These are phyloP conservation scores for Corapipo altera DNA, from an alignment of 2,113 vertebrate genomes.

Conservation along the genomic window DNA sequence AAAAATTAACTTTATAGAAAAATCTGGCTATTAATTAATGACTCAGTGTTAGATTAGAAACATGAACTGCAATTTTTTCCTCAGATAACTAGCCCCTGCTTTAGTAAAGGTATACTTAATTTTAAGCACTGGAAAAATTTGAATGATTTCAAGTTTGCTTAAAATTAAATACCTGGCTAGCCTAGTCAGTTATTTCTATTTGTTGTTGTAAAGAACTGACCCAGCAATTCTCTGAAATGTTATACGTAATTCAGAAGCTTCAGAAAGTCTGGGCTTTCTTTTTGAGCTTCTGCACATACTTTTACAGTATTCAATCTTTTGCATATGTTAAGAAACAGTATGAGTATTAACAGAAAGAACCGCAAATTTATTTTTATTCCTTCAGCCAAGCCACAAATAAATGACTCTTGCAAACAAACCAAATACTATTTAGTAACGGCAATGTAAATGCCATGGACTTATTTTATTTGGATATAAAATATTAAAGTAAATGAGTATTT, in stretches of 20 bases:
- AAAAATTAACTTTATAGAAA: not conserved
- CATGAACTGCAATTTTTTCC: not conserved
- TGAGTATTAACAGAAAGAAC: constrained; percentile 46
- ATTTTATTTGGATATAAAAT: constrained; percentile 60
- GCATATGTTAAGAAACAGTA: constrained; percentile 59
- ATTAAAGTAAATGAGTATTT: constrained; percentile 60
- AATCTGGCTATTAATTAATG: not conserved
- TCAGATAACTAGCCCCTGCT: not conserved
- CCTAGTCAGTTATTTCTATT: not conserved
- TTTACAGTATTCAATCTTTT: constrained; percentile 36
- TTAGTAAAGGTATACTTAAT: not conserved
- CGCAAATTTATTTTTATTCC: constrained; percentile 48
- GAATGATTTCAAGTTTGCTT: not conserved
- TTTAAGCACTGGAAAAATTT: not conserved
- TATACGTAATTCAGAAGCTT: constrained; percentile 12
- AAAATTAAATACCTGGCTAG: not conserved
- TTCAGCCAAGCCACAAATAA: constrained; percentile 66
- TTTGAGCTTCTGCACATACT: constrained; percentile 28
- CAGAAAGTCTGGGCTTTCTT: constrained; percentile 20
- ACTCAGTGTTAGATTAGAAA: not conserved
- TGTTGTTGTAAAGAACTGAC: not conserved
- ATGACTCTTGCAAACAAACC: constrained; percentile 54
- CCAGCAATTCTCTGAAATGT: constrained; percentile 7
- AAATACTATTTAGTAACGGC: constrained; percentile 48
- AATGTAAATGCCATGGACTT: constrained; percentile 48